Evolutionary conservation across 2,888 invertebrate species (phyloP).

Genomic region (Hypsopygia costalis): DNA sequence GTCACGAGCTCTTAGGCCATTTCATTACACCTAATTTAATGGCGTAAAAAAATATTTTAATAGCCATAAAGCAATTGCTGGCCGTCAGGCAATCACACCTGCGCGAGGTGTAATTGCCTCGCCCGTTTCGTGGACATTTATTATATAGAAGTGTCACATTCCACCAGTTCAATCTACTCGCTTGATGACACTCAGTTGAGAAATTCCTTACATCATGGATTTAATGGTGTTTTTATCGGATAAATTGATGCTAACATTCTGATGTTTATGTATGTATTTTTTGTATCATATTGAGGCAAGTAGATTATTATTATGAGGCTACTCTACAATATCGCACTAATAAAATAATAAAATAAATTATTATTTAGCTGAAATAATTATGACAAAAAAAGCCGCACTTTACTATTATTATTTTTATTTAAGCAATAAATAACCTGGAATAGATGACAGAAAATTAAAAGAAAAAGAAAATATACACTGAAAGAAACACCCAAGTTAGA

Average conservation of each 20-base stretch:
- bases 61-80: conserved; percentile 32
- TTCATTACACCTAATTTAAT: conserved; percentile 41
- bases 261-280: not conserved
- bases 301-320: not conserved
- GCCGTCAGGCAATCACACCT: conserved; percentile 38
- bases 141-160: conserved; percentile 33
- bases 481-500: too few species aligned
- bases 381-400: too few species aligned
- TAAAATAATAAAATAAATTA: too few species aligned
- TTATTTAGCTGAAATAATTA: too few species aligned
- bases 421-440: too few species aligned
- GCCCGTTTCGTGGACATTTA: conserved; percentile 19
- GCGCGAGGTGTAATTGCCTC: conserved; percentile 30
- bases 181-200: conserved; percentile 11
- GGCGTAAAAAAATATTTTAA: conserved; percentile 45
- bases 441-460: too few species aligned
- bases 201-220: not conserved
- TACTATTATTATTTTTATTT: too few species aligned
- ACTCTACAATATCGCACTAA: too few species aligned
- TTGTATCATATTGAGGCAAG: not conserved
- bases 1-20: too few species aligned
- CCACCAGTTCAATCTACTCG: conserved; percentile 22
- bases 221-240: not conserved
- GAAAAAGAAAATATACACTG: too few species aligned
- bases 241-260: not conserved